A percentile compares a stretch with the other conserved stretches of the same genome.
These are phyloP conservation scores for Oryzias woworae DNA, from an alignment of 2,113 vertebrate species.

Conservation along the genomic window DNA sequence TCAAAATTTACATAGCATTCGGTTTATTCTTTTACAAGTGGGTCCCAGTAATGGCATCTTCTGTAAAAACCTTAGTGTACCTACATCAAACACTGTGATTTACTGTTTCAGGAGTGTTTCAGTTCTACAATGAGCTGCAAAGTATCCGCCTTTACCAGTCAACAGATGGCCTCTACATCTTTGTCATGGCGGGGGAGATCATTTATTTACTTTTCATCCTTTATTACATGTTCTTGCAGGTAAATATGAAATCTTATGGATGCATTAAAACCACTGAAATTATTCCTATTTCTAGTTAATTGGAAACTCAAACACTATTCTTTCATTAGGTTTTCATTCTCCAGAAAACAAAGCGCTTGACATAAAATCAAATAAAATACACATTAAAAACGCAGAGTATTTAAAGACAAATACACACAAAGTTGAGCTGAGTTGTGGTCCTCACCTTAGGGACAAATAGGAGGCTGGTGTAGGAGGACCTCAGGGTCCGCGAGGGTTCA, in stretches of 20 bases:
- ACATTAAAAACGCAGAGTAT: too few relatives aligned
- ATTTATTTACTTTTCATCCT: conserved; percentile 87
- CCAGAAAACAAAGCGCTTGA: too few relatives aligned
- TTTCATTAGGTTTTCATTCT: too few relatives aligned
- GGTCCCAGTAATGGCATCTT: background rate
- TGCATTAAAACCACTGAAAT: too few relatives aligned
- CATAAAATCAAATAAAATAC: too few relatives aligned
- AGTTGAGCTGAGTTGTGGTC: too few relatives aligned
- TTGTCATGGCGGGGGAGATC: conserved; percentile 84
- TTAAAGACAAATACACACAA: too few relatives aligned
- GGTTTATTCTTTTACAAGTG: background rate
- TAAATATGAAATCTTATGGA: conserved; percentile 51
- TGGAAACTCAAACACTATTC: too few relatives aligned
- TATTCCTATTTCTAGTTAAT: too few relatives aligned
- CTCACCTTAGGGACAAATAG: too few relatives aligned
- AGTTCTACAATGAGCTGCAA: conserved; percentile 76
- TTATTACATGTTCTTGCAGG: conserved; percentile 91
- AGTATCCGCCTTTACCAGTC: conserved; percentile 85
- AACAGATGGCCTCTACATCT: conserved; percentile 79
- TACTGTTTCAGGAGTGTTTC: conserved; percentile 81
- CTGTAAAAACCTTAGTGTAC: rapidly evolving
- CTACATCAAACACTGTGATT: background rate
- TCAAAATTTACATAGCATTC: background rate
- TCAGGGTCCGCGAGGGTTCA: too few relatives aligned
- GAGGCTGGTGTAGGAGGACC: too few relatives aligned